A percentile compares a stretch with the other conserved stretches of the same genome.
These are phyloP conservation scores for Drosophila obscura DNA, from an alignment of 1,140 invertebrate genomes.

Conservation along the genomic window DNA sequence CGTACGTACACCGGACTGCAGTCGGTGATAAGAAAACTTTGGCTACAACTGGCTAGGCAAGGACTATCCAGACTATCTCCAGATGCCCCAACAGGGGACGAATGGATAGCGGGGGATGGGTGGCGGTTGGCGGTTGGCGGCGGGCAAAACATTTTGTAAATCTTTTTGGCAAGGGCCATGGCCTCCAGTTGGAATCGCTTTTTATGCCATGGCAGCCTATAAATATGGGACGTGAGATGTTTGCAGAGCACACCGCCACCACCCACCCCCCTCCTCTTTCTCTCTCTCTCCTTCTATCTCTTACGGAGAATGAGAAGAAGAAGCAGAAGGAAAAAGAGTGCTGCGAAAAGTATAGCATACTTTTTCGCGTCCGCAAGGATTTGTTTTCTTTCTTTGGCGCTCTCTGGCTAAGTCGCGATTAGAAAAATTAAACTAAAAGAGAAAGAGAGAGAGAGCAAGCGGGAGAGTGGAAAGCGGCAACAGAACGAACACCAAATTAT, in stretches of 20 bases:
- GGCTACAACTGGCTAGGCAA: not conserved
- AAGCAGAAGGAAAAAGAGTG: constrained; percentile 1
- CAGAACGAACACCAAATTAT: constrained; percentile 60
- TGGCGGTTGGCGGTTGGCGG: not conserved
- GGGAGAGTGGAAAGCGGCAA: constrained; percentile 12
- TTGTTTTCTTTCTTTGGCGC: constrained; percentile 36
- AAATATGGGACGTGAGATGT: constrained; percentile 81
- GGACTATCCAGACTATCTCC: too few species aligned
- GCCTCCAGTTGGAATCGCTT: constrained; percentile 74
- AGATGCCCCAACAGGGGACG: too few species aligned
- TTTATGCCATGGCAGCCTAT: constrained; percentile 80
- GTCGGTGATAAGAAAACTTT: constrained; percentile 71
- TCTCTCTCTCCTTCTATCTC: not conserved
- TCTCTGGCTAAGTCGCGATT: constrained; percentile 47
- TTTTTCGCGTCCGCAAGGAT: constrained; percentile 63
- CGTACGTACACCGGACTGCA: constrained; percentile 45
- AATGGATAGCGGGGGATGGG: too few species aligned
- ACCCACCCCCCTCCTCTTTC: constrained; percentile 17
- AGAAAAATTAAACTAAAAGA: constrained; percentile 69
- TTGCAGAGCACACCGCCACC: constrained; percentile 58
- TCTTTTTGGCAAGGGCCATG: constrained; percentile 68
- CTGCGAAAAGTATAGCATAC: constrained; percentile 72
- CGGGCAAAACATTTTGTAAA: constrained; percentile 72
- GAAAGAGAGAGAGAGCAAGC: not conserved
- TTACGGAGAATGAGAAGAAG: not conserved